A percentile compares a stretch with the other conserved stretches of the same genome.
Conservation (phyloP, 2,113 vertebrate species). For the Aix galericulata region DNA sequence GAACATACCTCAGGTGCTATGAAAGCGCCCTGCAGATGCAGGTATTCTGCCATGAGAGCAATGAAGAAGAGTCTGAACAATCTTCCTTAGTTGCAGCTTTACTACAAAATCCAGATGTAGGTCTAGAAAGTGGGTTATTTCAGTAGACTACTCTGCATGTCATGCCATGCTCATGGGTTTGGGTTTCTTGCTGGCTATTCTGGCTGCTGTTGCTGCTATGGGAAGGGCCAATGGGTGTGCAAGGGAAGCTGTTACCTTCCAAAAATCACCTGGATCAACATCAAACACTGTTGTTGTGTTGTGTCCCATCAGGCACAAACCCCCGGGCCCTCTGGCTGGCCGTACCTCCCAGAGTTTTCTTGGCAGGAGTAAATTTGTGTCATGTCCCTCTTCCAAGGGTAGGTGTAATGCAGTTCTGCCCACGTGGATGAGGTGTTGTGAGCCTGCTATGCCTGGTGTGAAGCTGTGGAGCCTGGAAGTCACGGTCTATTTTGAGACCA, state of each 20-base stretch:
- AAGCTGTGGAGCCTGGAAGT: background rate
- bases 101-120: background rate
- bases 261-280: background rate
- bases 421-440: background rate
- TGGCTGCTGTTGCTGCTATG: background rate
- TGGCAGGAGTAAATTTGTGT: background rate
- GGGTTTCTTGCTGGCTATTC: background rate
- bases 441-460: background rate
- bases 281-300: background rate
- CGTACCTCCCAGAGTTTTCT: background rate
- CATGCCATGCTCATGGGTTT: background rate
- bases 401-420: background rate
- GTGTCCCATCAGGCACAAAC: accelerated
- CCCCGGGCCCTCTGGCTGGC: background rate
- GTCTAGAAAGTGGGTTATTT: background rate
- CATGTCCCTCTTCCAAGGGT: background rate
- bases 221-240: accelerated
- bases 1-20: background rate
- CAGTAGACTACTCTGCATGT: accelerated
- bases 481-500: background rate
- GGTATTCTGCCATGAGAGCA: background rate
- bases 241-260: background rate
- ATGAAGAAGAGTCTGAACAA: background rate
- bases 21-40: background rate
- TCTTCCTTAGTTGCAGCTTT: background rate